Conservation (phyloP, 1,140 invertebrate genomes). For the Zaprionus lachaisei region DNA sequence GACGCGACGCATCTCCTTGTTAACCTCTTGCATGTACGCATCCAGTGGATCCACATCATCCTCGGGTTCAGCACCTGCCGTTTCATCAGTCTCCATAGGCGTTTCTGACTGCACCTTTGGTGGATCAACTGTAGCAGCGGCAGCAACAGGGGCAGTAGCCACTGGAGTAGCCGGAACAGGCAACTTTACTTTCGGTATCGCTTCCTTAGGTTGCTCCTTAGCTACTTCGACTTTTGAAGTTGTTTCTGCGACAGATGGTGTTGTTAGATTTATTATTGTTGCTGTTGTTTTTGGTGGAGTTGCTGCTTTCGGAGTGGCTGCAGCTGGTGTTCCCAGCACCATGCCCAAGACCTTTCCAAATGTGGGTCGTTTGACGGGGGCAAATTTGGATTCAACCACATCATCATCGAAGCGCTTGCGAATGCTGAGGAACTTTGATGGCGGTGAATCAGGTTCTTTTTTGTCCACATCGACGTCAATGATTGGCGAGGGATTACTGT, state of each 20-base stretch:
- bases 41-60: conserved; percentile 97
- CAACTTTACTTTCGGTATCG: neutral
- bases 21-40: conserved; percentile 96
- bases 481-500: conserved; percentile 75
- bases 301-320: conserved; percentile 16
- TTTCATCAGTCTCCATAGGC: conserved; percentile 4
- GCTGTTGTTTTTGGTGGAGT: neutral
- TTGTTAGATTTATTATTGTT: neutral
- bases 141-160: neutral
- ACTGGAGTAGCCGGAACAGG: neutral
- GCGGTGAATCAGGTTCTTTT: conserved; percentile 71
- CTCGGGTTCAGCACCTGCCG: conserved; percentile 63
- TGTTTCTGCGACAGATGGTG: neutral
- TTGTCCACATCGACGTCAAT: conserved; percentile 43
- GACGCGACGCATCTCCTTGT: conserved; percentile 95
- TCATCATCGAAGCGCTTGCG: conserved; percentile 85
- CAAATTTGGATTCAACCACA: conserved; percentile 86
- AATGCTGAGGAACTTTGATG: conserved; percentile 83
- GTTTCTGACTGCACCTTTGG: neutral
- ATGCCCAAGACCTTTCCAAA: conserved; percentile 63
- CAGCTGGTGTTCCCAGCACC: conserved; percentile 21
- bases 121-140: neutral
- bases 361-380: conserved; percentile 65
- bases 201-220: neutral
- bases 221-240: neutral